phyloP scores from a whole-genome alignment of 2,888 invertebrate species.

The Antitype chi region DNA sequence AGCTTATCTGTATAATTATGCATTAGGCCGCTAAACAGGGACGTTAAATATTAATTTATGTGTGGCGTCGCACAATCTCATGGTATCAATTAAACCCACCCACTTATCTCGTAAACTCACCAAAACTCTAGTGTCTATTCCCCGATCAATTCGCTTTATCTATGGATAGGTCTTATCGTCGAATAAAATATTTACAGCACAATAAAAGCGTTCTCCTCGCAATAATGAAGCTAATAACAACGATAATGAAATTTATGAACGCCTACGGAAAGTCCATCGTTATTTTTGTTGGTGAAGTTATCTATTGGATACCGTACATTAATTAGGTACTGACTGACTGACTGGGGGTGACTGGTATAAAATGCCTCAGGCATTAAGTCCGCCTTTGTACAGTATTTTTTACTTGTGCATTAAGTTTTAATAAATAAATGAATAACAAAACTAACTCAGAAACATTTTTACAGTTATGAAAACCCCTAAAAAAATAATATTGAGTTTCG shows the following conservation, averaged over 20 bases:
- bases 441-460: neutral
- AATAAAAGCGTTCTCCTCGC: conserved; percentile 85
- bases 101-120: conserved; percentile 84
- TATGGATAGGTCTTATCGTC: conserved; percentile 83
- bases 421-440: neutral
- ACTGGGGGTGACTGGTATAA: too few species aligned
- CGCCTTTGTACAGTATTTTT: too few species aligned
- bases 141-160: conserved; percentile 89
- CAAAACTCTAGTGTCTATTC: conserved; percentile 77
- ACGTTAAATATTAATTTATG: conserved; percentile 85
- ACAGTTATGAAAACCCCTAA: neutral
- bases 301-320: conserved; percentile 14
- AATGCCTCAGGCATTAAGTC: too few species aligned
- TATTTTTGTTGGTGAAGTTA: conserved; percentile 51
- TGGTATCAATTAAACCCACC: conserved; percentile 86
- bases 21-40: conserved; percentile 77
- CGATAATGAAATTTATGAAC: conserved; percentile 81
- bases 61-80: conserved; percentile 83
- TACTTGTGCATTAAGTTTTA: too few species aligned
- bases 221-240: conserved; percentile 86
- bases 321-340: too few species aligned
- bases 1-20: conserved; percentile 78
- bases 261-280: conserved; percentile 67
- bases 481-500: conserved; percentile 10
- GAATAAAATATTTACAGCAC: conserved; percentile 89